Conservation (phyloP, 2,888 invertebrate species). For the Trichopoda pennipes region DNA sequence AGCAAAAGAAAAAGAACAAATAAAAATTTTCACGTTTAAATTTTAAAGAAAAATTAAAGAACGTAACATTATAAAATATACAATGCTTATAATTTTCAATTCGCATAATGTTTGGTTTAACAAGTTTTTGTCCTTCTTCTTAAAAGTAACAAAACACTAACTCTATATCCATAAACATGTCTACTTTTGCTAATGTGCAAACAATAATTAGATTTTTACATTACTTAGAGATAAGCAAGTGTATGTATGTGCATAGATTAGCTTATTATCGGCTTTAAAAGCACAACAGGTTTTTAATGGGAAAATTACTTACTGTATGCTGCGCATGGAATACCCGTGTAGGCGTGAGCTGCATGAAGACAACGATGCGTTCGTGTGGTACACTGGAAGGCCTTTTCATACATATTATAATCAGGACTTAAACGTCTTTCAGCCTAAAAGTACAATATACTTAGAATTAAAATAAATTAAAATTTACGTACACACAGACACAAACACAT, state of each 20-base stretch:
- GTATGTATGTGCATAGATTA: background rate
- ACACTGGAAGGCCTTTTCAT: constrained; percentile 89
- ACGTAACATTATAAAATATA: no score
- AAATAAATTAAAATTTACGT: background rate
- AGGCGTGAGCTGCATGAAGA: constrained; percentile 94
- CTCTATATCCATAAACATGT: no score
- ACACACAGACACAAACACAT: background rate
- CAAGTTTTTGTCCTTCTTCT: no score
- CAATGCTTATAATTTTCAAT: no score
- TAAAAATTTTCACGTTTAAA: no score
- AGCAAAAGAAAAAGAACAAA: no score
- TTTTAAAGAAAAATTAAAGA: no score
- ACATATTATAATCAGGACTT: constrained; percentile 81
- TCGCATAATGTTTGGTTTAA: no score
- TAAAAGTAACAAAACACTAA: no score
- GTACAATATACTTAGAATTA: constrained; percentile 15
- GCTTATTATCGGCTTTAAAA: background rate
- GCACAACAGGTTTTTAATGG: background rate
- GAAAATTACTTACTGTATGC: constrained; percentile 87
- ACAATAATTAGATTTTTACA: no score
- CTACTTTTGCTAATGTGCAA: no score
- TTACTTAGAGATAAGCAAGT: background rate
- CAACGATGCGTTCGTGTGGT: constrained; percentile 94
- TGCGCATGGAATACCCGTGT: constrained; percentile 91
- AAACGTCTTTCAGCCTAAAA: constrained; percentile 81